These are phyloP conservation scores for Polydrusus pterygomalis DNA, from an alignment of 2,888 invertebrate species.

Conservation along the genomic window DNA sequence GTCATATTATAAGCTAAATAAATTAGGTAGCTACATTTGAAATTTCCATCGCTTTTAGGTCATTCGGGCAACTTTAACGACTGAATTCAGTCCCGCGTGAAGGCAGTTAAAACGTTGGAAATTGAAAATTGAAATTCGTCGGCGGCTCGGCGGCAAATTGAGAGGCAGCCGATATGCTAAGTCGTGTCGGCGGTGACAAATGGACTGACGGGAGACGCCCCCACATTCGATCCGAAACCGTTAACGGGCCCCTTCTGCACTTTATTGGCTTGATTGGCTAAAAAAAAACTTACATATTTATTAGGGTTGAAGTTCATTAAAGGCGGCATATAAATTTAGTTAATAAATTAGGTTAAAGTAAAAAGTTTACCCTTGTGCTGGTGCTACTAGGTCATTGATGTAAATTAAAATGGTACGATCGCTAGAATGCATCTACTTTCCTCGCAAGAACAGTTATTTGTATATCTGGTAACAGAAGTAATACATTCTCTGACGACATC, in stretches of 20 bases:
- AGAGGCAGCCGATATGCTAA: constrained; percentile 57
- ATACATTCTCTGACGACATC: too few species aligned
- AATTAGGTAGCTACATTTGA: not conserved
- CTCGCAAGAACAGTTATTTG: too few species aligned
- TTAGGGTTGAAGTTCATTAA: constrained; percentile 7
- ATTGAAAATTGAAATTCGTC: constrained; percentile 65
- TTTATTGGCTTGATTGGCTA: constrained; percentile 46
- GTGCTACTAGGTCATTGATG: not conserved
- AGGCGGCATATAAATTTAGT: not conserved
- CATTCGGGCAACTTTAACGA: constrained; percentile 60
- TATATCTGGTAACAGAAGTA: too few species aligned
- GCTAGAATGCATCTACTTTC: too few species aligned
- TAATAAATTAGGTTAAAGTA: not conserved
- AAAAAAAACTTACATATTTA: constrained; percentile 43
- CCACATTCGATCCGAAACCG: constrained; percentile 43
- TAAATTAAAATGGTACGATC: too few species aligned
- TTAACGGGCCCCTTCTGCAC: constrained; percentile 52
- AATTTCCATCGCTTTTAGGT: constrained; percentile 41
- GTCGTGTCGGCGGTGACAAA: constrained; percentile 68
- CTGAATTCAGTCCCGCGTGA: constrained; percentile 40
- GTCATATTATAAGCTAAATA: too few species aligned
- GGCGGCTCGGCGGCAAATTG: constrained; percentile 54
- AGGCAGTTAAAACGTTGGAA: constrained; percentile 61
- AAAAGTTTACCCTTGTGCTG: not conserved
- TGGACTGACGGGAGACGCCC: constrained; percentile 67